Evolutionary conservation across 2,888 invertebrate genomes (phyloP), one percentile per base, ranked within the genome.

Genomic region (Netelia melanura): DNA sequence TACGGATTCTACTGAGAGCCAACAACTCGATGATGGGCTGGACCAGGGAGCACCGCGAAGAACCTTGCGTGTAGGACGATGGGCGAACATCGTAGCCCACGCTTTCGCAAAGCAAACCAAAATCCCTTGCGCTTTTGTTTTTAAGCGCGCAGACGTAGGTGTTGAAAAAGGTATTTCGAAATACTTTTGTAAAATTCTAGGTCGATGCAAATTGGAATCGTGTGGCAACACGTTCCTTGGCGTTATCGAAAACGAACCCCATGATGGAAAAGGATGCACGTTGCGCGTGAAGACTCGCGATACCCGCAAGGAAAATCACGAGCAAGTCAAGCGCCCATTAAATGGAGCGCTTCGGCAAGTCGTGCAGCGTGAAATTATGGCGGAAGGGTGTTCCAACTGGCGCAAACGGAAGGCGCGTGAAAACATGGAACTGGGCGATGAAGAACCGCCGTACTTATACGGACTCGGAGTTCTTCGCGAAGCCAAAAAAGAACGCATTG

Each of bases 91-190:
- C 1, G 11, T 86, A 1, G 48, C 74, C 21, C 52, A 77, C 3
- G 65, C 67, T 43, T 25, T 86, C 5, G 64, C 68, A 38, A 17
- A 56, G 10, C 75, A 83, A n/a, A 64, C 77, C 1, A 58, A 78
- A 62, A 11, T 76, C 2, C 67, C 68, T 11, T 81, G 81, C 61
- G 77, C 81, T 11, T 86, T 86, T 52, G 58, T 74, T 1, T 84
- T 78, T 11, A 71, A 86, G 23, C 72, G 74, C 67, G 72, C 78
- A 0, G 72, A 84, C 25, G 74, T 84, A 0, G 30, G 56, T 11
- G 10, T 43, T 21, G 9, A 23, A 10, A 52, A 72, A 1, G 71
- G 65, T 14, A 58, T 38, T 25, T 38, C 70, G 0, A 30, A 5
- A 30, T 83, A 81, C 44, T 56, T 48, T 23, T 9, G 81, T 23